Evolutionary conservation across 2,113 vertebrate species (phyloP).

Genomic region (Barbus barbus): DNA sequence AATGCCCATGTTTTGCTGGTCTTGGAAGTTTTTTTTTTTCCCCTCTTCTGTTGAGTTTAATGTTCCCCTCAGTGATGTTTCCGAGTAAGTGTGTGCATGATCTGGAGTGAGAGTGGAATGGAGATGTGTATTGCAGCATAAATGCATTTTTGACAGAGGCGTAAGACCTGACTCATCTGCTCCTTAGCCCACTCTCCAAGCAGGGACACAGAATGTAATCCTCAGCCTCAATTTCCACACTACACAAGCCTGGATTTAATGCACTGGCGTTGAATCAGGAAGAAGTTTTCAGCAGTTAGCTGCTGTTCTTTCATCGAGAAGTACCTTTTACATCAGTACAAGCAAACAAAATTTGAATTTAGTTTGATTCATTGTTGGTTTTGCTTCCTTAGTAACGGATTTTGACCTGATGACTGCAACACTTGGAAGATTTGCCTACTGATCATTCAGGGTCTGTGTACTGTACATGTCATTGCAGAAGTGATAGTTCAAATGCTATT

Average conservation of each 20-base stretch:
- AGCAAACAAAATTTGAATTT: neutral
- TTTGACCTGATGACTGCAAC: neutral
- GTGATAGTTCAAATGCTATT: neutral
- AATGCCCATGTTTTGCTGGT: neutral
- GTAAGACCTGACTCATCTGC: conserved; percentile 65
- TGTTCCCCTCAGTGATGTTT: too few relatives aligned
- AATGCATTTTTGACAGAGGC: conserved; percentile 52
- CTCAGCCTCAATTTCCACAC: neutral
- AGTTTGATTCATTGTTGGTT: neutral
- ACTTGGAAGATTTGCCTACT: neutral
- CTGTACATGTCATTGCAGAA: neutral
- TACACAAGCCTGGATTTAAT: neutral
- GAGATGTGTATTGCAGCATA: conserved; percentile 54
- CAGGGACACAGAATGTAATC: conserved; percentile 40
- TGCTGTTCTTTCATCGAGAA: neutral
- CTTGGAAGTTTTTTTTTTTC: neutral
- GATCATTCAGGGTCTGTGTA: neutral
- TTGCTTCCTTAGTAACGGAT: neutral
- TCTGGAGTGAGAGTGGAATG: conserved; percentile 64
- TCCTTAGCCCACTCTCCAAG: conserved; percentile 51
- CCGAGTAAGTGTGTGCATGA: neutral
- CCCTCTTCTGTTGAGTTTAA: neutral
- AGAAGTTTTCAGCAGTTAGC: neutral
- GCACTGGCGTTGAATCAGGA: neutral
- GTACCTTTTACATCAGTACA: neutral